These are phyloP conservation scores for Aldabrachelys gigantea DNA, from an alignment of 2,113 vertebrate species.

Conservation along the genomic window DNA sequence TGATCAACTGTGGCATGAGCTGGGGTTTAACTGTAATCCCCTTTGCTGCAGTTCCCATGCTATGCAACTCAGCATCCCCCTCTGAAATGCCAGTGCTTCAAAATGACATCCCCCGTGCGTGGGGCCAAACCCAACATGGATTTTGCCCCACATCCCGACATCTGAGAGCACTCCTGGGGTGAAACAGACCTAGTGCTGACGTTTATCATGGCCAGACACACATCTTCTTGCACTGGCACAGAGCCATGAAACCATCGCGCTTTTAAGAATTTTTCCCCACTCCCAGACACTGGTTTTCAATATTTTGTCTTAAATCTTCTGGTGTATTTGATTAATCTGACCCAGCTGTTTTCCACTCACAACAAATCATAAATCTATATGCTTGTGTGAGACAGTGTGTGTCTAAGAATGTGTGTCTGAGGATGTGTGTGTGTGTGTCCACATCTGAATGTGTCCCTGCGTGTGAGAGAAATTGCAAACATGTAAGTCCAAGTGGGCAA, in stretches of 20 bases:
- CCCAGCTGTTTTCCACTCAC: conserved; percentile 73
- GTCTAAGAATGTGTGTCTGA: not conserved
- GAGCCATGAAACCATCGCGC: conserved; percentile 9
- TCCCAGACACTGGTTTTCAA: conserved; percentile 62
- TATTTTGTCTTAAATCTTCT: conserved; percentile 64
- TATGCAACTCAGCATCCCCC: not conserved
- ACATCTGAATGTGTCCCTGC: not conserved
- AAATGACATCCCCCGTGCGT: accelerated
- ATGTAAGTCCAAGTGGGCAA: accelerated
- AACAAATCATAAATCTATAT: conserved; percentile 66
- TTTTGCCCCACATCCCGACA: not conserved
- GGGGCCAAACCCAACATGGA: not conserved
- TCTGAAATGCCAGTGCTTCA: not conserved
- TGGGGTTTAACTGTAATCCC: accelerated
- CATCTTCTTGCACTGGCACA: conserved; percentile 25
- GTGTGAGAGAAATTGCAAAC: not conserved
- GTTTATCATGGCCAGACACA: conserved; percentile 55
- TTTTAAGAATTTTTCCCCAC: conserved; percentile 46
- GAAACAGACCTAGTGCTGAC: conserved; percentile 2
- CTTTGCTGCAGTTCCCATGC: accelerated
- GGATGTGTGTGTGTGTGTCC: not conserved
- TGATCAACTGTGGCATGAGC: not conserved
- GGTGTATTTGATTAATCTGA: conserved; percentile 67
- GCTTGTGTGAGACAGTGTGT: conserved; percentile 47
- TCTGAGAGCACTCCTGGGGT: not conserved